A percentile compares a stretch with the other conserved stretches of the same genome.
phyloP scores from a whole-genome alignment of 2,797 vertebrate genomes.

The Alectoris magna region DNA sequence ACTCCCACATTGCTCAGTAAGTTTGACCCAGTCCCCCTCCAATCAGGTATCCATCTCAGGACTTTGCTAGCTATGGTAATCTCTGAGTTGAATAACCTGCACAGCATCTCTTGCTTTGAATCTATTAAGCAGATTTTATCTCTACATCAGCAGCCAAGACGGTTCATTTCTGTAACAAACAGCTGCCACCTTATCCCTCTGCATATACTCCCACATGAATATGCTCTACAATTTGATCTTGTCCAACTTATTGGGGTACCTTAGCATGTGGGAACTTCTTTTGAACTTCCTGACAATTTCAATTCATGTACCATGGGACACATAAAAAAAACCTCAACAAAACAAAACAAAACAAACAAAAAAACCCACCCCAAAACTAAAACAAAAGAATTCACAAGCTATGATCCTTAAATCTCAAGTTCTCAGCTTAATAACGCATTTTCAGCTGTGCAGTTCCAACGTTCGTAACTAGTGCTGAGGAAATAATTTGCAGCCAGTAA shows the following conservation, averaged over 20 bases:
- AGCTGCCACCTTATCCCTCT: background rate
- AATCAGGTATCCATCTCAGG: fast-evolving
- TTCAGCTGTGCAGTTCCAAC: constrained; percentile 64
- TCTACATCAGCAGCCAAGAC: background rate
- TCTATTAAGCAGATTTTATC: background rate
- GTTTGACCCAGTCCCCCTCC: background rate
- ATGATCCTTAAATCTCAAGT: constrained; percentile 46
- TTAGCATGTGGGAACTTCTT: background rate
- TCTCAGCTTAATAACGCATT: constrained; percentile 64
- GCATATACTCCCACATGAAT: background rate
- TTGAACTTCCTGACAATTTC: background rate
- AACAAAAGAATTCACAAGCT: constrained; percentile 16
- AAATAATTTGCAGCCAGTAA: constrained; percentile 72
- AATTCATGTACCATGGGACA: background rate
- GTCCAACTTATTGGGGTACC: background rate
- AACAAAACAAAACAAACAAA: background rate
- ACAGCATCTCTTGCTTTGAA: background rate
- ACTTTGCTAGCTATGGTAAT: background rate
- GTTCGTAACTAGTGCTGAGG: constrained; percentile 60
- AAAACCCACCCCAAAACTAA: background rate
- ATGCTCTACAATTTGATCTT: background rate
- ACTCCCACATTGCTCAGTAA: background rate
- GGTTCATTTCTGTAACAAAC: background rate
- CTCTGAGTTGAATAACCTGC: background rate
- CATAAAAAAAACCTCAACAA: background rate